Percentiles rank a stretch among this genome's conserved stretches.
Evolutionary conservation across 2,888 invertebrate genomes (phyloP).

Genomic region (Zonitis immaculata): DNA sequence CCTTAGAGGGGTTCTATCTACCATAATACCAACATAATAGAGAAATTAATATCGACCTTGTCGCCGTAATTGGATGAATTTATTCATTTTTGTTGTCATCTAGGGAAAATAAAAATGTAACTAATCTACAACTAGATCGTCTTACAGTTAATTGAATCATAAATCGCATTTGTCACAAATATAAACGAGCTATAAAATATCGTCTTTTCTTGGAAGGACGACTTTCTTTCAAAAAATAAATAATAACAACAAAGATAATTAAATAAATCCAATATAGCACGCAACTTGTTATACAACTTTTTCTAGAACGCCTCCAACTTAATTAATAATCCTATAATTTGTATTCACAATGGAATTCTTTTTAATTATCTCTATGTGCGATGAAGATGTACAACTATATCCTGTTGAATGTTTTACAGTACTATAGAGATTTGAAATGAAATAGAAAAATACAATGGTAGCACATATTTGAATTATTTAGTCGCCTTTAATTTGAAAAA

Average conservation of each 20-base stretch:
- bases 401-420: not conserved
- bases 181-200: not conserved
- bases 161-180: slow-evolving; percentile 1
- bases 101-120: no score
- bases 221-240: slow-evolving; percentile 1
- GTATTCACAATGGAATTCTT: slow-evolving; percentile 31
- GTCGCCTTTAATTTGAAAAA: no score
- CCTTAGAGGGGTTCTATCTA: no score
- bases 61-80: no score
- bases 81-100: no score
- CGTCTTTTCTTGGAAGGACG: not conserved
- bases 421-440: not conserved
- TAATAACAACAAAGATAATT: no score
- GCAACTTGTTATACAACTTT: slow-evolving; percentile 15
- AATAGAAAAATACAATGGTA: no score
- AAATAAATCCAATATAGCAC: slow-evolving; percentile 21
- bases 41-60: no score
- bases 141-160: not conserved
- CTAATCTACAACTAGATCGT: not conserved
- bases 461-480: no score
- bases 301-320: slow-evolving; percentile 24
- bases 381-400: not conserved
- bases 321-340: slow-evolving; percentile 32
- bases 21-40: no score
- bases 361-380: not conserved